Evolutionary conservation across 1,140 invertebrate genomes (phyloP), one percentile per base, ranked within the genome.

Genomic region (Magallana angulata): DNA sequence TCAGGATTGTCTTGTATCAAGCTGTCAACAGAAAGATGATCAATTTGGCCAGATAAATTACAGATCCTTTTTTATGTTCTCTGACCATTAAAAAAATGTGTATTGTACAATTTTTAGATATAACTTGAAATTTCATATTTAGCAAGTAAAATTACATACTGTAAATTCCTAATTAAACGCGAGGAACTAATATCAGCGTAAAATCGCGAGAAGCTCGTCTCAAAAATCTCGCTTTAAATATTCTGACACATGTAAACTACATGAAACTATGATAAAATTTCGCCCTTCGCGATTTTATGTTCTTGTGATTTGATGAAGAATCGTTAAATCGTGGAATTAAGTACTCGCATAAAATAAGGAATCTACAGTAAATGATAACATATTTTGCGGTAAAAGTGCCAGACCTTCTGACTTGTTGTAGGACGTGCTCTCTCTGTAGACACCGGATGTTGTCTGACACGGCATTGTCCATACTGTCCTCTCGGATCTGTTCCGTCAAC

Each of bases 371-470:
- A 48, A 48, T 4, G 2, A 48, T 48, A 48, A 48, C 36, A 48
- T 48, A 48, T 24, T 24, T 1, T 24, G 24, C 0, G 24, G 24
- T 24, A 24, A 24, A 24, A 24, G 24, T 48, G 36, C 36, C 36
- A 0, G 36, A 48, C 94, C 90, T 95, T 92, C 97, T 97, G 86
- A 98, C 96, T 91, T 96, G 96, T 64, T 96, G 96, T 30, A 98
- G 96, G 9, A 97, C 96, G n/a, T 97, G 96, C 93, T 98, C 98
- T 89, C 97, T 96, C 90, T 96, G 96, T 62, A 99, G 97, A 91
- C 97, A 97, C 85, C 96, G 96, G 18, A 99, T 96, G 94, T 99
- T 99, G 59, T 97, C 96, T 58, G 96, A 95, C 24, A 99, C 95
- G 24, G 99, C 94, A 57, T 92, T 91, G 30, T 92, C 90, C 2